Evolutionary conservation across 1,140 invertebrate genomes (phyloP).

Genomic region (Pristionchus pacificus): DNA sequence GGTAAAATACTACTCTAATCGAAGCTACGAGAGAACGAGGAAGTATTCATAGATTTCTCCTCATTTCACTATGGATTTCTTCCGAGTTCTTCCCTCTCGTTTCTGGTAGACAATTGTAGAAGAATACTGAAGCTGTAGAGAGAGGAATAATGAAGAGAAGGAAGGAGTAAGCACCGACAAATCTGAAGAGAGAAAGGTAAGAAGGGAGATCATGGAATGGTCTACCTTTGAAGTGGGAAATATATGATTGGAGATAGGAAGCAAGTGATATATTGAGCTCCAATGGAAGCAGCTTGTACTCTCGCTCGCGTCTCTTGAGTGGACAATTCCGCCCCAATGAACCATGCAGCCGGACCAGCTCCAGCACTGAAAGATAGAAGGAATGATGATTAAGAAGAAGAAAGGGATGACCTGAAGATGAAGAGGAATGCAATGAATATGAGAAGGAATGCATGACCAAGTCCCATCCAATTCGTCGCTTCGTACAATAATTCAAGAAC

Average conservation of each 20-base stretch:
- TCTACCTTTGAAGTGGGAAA: slow-evolving; percentile 17
- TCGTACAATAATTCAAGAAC: background rate
- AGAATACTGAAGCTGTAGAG: slow-evolving; percentile 16
- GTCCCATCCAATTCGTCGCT: slow-evolving; percentile 14
- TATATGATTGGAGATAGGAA: slow-evolving; percentile 32
- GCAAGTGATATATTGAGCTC: slow-evolving; percentile 32
- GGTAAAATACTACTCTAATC: too few species aligned
- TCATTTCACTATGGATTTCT: slow-evolving; percentile 9
- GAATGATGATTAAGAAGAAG: background rate
- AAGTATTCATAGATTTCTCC: background rate
- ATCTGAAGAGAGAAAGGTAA: background rate
- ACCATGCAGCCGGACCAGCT: slow-evolving; percentile 33
- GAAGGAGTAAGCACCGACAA: slow-evolving; percentile 25
- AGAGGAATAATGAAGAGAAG: slow-evolving; percentile 34
- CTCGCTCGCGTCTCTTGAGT: slow-evolving; percentile 14
- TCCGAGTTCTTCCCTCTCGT: slow-evolving; percentile 15
- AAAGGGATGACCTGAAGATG: slow-evolving; percentile 7
- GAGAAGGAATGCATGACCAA: slow-evolving; percentile 16
- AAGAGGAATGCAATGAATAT: slow-evolving; percentile 35
- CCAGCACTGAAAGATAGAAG: slow-evolving; percentile 22
- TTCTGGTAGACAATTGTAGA: slow-evolving; percentile 24
- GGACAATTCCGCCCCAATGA: slow-evolving; percentile 29
- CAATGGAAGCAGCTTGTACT: slow-evolving; percentile 22
- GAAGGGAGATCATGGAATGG: too few species aligned
- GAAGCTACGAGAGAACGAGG: background rate